Conservation (phyloP, 2,113 vertebrate species). For the Spea bombifrons region DNA sequence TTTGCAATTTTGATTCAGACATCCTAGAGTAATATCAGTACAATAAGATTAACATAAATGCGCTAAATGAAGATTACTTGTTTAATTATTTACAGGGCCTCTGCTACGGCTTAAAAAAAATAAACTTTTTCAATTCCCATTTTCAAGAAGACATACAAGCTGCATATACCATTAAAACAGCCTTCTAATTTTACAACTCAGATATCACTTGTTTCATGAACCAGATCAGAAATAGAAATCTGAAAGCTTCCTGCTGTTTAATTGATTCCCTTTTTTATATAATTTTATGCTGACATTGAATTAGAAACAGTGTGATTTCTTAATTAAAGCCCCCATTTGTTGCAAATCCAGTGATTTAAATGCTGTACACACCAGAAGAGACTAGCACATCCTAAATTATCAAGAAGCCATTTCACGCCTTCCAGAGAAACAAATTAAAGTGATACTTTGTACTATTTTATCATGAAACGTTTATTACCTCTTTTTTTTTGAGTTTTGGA, state of each 20-base stretch:
- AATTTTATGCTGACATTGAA: constrained; percentile 48
- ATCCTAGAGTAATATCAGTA: too few relatives aligned
- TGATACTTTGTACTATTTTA: constrained; percentile 30
- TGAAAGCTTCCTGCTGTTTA: constrained; percentile 41
- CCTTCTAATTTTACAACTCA: constrained; percentile 40
- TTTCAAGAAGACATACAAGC: not conserved
- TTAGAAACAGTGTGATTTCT: constrained; percentile 49
- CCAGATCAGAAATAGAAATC: constrained; percentile 42
- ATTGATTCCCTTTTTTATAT: constrained; percentile 47
- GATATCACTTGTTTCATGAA: constrained; percentile 40
- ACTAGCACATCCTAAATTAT: constrained; percentile 39
- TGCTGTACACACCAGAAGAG: constrained; percentile 35
- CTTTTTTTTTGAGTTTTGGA: not conserved
- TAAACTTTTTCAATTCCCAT: not conserved
- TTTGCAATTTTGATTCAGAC: too few relatives aligned
- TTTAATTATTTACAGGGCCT: not conserved
- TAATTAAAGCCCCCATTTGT: constrained; percentile 45
- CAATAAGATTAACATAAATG: too few relatives aligned
- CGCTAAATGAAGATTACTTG: too few relatives aligned
- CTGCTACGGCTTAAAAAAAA: not conserved
- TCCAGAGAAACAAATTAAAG: constrained; percentile 35
- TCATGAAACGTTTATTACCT: constrained; percentile 25
- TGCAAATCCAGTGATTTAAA: constrained; percentile 45
- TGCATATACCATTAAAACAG: constrained; percentile 3
- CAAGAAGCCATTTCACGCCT: constrained; percentile 37